Evolutionary conservation across 2,797 vertebrate species (phyloP).

Genomic region (Sebastolobus alascanus): DNA sequence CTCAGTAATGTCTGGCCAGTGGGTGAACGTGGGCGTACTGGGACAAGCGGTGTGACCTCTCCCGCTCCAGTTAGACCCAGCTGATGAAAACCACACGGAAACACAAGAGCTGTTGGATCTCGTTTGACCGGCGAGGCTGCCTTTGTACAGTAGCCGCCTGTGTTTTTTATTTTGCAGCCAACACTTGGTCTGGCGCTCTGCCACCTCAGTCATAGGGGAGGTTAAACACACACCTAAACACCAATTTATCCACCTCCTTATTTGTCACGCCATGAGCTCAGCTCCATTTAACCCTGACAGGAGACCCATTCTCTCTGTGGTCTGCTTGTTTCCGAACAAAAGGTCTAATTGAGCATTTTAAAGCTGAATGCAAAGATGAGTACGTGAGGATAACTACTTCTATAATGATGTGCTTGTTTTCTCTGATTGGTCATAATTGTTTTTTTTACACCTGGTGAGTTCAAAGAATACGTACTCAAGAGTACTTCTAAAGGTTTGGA

Average conservation of each 20-base stretch:
- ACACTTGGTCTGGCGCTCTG: constrained; percentile 52
- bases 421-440: neutral
- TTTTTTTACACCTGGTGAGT: neutral
- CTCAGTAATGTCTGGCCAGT: constrained; percentile 10
- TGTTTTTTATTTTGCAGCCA: constrained; percentile 47
- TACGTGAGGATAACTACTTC: neutral
- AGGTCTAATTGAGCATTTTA: constrained; percentile 9
- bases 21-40: neutral
- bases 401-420: constrained; percentile 11
- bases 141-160: constrained; percentile 10
- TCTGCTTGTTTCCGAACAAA: constrained; percentile 4
- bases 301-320: neutral
- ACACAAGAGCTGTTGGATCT: constrained; percentile 23
- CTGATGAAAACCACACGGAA: constrained; percentile 17
- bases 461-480: neutral
- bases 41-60: constrained; percentile 13
- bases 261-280: constrained; percentile 31
- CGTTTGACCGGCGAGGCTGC: neutral
- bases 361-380: neutral
- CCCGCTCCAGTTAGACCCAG: neutral
- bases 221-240: constrained; percentile 62
- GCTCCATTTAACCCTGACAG: constrained; percentile 13
- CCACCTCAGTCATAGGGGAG: constrained; percentile 52
- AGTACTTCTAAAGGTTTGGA: neutral
- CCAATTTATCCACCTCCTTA: constrained; percentile 42